These are phyloP conservation scores for Penaeus indicus DNA, from an alignment of 1,140 invertebrate species.

Conservation along the genomic window DNA sequence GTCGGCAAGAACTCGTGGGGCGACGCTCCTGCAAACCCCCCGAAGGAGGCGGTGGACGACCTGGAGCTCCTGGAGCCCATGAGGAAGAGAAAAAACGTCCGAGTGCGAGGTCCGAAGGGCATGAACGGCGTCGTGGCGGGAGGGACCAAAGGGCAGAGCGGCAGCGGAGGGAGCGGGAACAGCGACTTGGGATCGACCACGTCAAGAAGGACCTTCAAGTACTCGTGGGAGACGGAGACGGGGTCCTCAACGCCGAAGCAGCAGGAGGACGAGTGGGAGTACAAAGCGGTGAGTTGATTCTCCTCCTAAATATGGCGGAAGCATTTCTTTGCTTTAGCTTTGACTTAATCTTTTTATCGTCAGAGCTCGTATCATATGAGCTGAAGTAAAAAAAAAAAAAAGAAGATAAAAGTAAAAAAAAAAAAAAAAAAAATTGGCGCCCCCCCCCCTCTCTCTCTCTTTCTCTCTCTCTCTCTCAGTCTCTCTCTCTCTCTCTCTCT, in stretches of 20 bases:
- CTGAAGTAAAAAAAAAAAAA: too few relatives aligned
- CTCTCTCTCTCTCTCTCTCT: background rate
- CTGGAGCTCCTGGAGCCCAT: slow-evolving; percentile 47
- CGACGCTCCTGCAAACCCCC: background rate
- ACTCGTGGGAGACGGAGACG: slow-evolving; percentile 50
- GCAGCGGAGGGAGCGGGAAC: background rate
- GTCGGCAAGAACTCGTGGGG: slow-evolving; percentile 54
- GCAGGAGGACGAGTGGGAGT: slow-evolving; percentile 61
- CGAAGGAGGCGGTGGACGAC: slow-evolving; percentile 38
- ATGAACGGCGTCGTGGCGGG: background rate
- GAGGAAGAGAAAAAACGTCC: slow-evolving; percentile 46
- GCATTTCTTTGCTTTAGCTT: too few relatives aligned
- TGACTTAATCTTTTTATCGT: too few relatives aligned
- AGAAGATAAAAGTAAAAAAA: too few relatives aligned
- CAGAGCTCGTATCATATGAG: too few relatives aligned
- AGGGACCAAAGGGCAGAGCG: background rate
- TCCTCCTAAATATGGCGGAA: background rate
- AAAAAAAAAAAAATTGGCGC: too few relatives aligned
- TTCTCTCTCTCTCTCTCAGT: background rate
- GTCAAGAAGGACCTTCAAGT: slow-evolving; percentile 56
- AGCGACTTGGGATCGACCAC: background rate
- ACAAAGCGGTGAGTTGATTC: slow-evolving; percentile 46
- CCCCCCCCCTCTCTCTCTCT: background rate
- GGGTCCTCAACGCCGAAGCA: background rate
- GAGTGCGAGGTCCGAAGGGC: background rate